A percentile compares a stretch with the other conserved stretches of the same genome.
Evolutionary conservation across 2,888 invertebrate genomes (phyloP).

Genomic region (Pecten maximus): DNA sequence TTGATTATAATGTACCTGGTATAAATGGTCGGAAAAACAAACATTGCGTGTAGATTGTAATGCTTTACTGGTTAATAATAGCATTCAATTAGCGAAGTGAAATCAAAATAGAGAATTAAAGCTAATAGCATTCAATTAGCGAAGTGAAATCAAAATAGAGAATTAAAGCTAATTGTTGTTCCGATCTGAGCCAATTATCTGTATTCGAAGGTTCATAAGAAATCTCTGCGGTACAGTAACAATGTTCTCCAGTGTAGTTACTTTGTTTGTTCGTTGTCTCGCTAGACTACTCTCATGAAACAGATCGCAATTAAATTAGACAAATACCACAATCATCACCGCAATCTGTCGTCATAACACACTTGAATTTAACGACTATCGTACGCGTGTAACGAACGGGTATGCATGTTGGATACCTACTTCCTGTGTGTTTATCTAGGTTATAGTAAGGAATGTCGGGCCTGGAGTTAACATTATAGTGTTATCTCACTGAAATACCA

Average conservation of each 20-base stretch:
- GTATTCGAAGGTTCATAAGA: neutral
- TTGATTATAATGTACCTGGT: neutral
- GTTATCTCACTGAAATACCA: too few species aligned
- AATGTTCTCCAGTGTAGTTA: neutral
- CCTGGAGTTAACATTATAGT: too few species aligned
- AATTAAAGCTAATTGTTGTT: neutral
- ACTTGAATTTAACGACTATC: too few species aligned
- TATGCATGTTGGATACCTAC: too few species aligned
- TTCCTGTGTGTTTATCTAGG: too few species aligned
- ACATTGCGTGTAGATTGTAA: neutral
- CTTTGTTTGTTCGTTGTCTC: neutral
- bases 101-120: neutral
- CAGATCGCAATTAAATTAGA: neutral
- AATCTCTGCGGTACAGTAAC: too few species aligned
- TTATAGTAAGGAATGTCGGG: too few species aligned
- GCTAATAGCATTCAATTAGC: neutral
- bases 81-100: neutral
- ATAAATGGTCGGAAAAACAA: neutral
- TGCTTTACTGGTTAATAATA: neutral
- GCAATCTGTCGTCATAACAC: neutral
- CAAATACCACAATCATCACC: neutral
- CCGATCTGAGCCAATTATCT: neutral
- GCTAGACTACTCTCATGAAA: neutral
- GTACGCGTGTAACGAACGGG: too few species aligned
- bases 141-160: neutral